phyloP scores from a whole-genome alignment of 2,888 invertebrate genomes.

The Pheosia tremula region DNA sequence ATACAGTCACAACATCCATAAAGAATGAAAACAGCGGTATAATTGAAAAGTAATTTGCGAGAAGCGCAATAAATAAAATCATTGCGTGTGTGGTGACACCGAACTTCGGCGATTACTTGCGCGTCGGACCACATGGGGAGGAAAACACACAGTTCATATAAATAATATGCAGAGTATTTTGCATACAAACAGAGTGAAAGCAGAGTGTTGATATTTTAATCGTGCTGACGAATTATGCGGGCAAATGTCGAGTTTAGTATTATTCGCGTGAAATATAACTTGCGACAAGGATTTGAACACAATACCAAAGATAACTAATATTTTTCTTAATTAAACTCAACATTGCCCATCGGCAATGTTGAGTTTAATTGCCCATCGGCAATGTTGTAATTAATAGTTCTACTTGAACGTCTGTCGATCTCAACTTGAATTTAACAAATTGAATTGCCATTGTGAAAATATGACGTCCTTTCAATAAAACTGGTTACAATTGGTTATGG shows the following conservation, averaged over 20 bases:
- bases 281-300: not conserved
- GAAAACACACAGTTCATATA: conserved; percentile 36
- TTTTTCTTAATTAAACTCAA: no score
- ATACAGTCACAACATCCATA: conserved; percentile 28
- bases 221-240: conserved; percentile 61
- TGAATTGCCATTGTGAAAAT: no score
- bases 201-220: conserved; percentile 77
- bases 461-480: no score
- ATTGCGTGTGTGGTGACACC: conserved; percentile 24
- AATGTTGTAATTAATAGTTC: no score
- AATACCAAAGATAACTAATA: no score
- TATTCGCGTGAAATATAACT: conserved; percentile 27
- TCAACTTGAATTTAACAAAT: no score
- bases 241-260: conserved; percentile 62
- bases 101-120: conserved; percentile 19
- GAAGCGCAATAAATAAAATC: conserved; percentile 25
- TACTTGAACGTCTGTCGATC: no score
- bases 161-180: conserved; percentile 28
- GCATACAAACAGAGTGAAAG: conserved; percentile 82
- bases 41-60: conserved; percentile 39
- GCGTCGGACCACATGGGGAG: conserved; percentile 18
- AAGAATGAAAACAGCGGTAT: conserved; percentile 32
- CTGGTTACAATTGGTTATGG: not conserved
- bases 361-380: no score
- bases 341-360: no score